phyloP scores from a whole-genome alignment of 1,140 invertebrate genomes.

The Aphelenchoides fujianensis region DNA sequence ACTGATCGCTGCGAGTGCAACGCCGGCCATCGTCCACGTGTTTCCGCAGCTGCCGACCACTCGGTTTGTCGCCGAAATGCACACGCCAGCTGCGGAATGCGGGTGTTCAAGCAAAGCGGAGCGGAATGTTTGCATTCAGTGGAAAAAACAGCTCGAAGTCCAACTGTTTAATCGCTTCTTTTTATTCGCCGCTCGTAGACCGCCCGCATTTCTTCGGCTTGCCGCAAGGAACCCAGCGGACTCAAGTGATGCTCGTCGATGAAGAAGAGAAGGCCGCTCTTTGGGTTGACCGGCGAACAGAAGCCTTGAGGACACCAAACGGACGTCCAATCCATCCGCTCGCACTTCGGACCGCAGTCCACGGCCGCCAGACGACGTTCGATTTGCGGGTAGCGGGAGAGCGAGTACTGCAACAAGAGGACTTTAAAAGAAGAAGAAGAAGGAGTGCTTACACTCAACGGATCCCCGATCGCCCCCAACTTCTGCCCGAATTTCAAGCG shows the following conservation, averaged over 20 bases:
- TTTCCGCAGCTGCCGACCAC: conserved; percentile 1
- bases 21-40: too few species aligned
- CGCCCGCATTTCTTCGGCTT: not conserved
- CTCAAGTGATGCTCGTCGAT: conserved; percentile 10
- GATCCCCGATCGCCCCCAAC: not conserved
- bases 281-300: conserved; percentile 2
- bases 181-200: not conserved
- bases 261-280: not conserved
- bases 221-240: not conserved
- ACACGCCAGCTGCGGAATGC: not conserved
- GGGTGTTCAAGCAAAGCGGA: not conserved
- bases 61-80: not conserved
- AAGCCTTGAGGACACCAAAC: conserved; percentile 1
- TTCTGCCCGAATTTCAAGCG: not conserved
- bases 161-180: not conserved
- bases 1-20: too few species aligned
- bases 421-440: too few species aligned
- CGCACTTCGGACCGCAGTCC: not conserved
- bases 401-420: not conserved
- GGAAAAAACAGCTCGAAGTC: not conserved
- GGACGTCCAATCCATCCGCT: conserved; percentile 6
- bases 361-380: not conserved
- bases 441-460: not conserved
- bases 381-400: not conserved
- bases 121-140: not conserved